Conservation (phyloP, 2,888 invertebrate genomes). For the Cerastis leucographa region DNA sequence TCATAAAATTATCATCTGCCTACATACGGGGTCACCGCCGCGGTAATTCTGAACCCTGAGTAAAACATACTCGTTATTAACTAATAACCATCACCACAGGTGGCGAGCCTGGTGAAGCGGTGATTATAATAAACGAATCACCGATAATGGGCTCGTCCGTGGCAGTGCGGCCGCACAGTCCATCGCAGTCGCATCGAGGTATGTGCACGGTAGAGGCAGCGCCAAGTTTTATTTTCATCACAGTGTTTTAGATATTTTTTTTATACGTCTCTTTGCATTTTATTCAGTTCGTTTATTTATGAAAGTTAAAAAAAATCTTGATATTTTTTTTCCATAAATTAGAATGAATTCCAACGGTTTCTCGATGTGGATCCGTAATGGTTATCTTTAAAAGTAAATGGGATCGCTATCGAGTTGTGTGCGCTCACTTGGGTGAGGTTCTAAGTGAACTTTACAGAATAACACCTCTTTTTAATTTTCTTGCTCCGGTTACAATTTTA, state of each 20-base stretch:
- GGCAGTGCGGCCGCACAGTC: constrained; percentile 85
- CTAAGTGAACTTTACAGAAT: neutral
- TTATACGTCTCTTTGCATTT: too few species aligned
- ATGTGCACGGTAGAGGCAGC: constrained; percentile 41
- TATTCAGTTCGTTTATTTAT: too few species aligned
- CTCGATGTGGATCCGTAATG: neutral
- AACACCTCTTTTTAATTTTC: neutral
- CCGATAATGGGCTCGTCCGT: constrained; percentile 82
- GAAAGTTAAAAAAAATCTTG: neutral
- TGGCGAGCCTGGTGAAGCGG: constrained; percentile 88
- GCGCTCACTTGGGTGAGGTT: constrained; percentile 6
- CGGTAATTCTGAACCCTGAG: too few species aligned
- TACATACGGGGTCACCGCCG: too few species aligned
- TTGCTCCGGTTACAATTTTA: neutral
- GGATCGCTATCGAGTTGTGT: neutral
- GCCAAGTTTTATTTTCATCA: constrained; percentile 13
- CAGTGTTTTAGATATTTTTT: too few species aligned
- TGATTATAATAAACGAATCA: constrained; percentile 89
- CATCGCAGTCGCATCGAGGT: constrained; percentile 85
- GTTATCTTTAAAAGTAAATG: neutral
- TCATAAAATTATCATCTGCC: too few species aligned
- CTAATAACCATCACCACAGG: constrained; percentile 70
- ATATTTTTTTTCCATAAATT: neutral
- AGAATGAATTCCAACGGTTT: neutral
- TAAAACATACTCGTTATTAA: neutral